These are phyloP conservation scores for Pentalonia nigronervosa DNA, from an alignment of 1,140 invertebrate genomes.

Conservation along the genomic window DNA sequence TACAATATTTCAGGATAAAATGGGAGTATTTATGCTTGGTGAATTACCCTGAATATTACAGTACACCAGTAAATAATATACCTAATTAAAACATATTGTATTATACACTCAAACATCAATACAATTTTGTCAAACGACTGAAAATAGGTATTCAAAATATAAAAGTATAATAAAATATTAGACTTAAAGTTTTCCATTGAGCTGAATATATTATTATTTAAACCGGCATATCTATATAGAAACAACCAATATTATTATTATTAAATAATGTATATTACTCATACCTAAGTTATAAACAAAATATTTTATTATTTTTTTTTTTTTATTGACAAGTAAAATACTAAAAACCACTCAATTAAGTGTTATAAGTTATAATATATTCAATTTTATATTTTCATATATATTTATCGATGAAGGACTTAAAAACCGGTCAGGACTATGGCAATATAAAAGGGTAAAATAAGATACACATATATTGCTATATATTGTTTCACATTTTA, in stretches of 20 bases:
- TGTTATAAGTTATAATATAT: conserved; percentile 12
- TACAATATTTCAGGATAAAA: no score
- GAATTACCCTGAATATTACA: no score
- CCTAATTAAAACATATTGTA: background rate
- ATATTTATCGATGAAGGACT: conserved; percentile 22
- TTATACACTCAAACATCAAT: background rate
- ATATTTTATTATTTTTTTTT: conserved; percentile 6
- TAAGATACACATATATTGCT: background rate
- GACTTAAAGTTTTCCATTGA: background rate
- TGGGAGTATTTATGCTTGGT: no score
- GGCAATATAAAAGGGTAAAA: conserved; percentile 17
- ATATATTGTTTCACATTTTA: background rate
- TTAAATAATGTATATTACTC: background rate
- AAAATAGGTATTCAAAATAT: background rate
- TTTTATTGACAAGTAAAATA: background rate
- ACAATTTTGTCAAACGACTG: background rate
- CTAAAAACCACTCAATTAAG: background rate
- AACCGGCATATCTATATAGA: background rate
- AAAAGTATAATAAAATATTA: background rate
- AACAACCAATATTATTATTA: background rate
- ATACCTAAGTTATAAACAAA: background rate
- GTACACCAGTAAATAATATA: no score
- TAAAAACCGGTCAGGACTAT: conserved; percentile 22
- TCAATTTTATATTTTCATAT: conserved; percentile 6
- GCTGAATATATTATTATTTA: background rate